Evolutionary conservation across 2,888 invertebrate genomes (phyloP).

Genomic region (Barypeithes pellucidus): DNA sequence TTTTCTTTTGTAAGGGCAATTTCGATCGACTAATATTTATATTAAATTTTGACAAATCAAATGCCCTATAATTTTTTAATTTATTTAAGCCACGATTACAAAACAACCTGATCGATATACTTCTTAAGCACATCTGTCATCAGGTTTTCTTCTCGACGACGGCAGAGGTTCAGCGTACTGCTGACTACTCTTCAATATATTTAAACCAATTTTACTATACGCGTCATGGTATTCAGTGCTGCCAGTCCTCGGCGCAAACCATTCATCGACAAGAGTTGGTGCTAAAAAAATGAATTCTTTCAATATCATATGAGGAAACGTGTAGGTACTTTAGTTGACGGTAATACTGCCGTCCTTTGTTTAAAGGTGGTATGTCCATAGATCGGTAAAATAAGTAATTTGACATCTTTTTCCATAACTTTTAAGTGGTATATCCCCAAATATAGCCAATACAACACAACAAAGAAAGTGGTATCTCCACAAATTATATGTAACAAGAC

Average conservation of each 20-base stretch:
- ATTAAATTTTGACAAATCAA: too few relatives aligned
- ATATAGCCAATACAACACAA: too few relatives aligned
- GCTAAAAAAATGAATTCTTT: conserved; percentile 54
- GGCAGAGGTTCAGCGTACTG: conserved; percentile 77
- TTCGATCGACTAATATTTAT: too few relatives aligned
- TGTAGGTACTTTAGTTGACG: too few relatives aligned
- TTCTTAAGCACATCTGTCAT: conserved; percentile 57
- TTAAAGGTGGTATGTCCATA: too few relatives aligned
- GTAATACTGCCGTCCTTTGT: too few relatives aligned
- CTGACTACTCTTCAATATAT: conserved; percentile 76
- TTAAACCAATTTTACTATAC: conserved; percentile 75
- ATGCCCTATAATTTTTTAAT: background rate
- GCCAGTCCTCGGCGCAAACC: conserved; percentile 75
- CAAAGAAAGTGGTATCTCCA: too few relatives aligned
- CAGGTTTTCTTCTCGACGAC: conserved; percentile 75
- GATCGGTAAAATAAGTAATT: too few relatives aligned
- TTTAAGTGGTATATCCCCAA: too few relatives aligned
- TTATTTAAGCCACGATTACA: background rate
- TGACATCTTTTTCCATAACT: too few relatives aligned
- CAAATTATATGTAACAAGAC: too few relatives aligned
- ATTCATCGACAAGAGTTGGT: conserved; percentile 73
- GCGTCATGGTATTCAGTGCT: conserved; percentile 78
- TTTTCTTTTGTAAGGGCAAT: too few relatives aligned
- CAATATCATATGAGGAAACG: background rate
- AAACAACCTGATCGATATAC: background rate